Base-by-base conservation (phyloP, 2,888 invertebrate genomes). In the Piscicola geometra region DNA sequence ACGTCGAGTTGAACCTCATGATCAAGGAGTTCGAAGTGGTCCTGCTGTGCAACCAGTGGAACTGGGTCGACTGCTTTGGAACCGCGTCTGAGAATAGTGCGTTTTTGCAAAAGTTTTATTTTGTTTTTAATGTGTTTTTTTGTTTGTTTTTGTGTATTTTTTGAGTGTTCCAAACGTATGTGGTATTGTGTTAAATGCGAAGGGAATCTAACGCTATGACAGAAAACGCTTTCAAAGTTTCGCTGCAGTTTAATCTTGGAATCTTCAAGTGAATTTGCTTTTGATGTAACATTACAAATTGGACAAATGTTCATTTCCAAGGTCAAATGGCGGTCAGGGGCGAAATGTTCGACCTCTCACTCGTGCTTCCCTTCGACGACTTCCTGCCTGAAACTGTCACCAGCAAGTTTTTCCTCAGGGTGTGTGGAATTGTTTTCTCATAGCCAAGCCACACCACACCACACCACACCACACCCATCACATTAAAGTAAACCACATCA, bases 21-120 rank as follows among this genome's bases (percentile, higher is more conserved):
- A 87, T 96, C 32, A 95, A 97, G 85, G 94, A 97, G 86, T 96
- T 97, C 86, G 96, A 99, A 86, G 88, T 99, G 25, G 89, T 97
- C 0, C 93, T 94, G 64, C 87, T 94, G 25, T 91, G 94, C 82
- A 99, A 98, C 86, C 94, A 98, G 84, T 93, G 93, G 86, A 99
- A 99, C 86, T 99, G 98, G 99, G 92, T 99, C 80, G 98, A 99
- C 86, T 97, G 97, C 82, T 79, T 79, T 52, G 79, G 79, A 35
- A 92, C 94, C 30, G 92, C 93, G 81, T 93, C 93, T 85, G 96
- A 96, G 87, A 96, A 96, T 85, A 91, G 93, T 86, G 82, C 81
- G 82, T 81, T 25, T 70, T n/a, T n/a, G n/a, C n/a, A n/a, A n/a
- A n/a, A n/a, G n/a, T n/a, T n/a, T n/a, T n/a, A n/a, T n/a, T n/a